Evolutionary conservation across 2,888 invertebrate genomes (phyloP).

Genomic region (Pristionchus mayeri): DNA sequence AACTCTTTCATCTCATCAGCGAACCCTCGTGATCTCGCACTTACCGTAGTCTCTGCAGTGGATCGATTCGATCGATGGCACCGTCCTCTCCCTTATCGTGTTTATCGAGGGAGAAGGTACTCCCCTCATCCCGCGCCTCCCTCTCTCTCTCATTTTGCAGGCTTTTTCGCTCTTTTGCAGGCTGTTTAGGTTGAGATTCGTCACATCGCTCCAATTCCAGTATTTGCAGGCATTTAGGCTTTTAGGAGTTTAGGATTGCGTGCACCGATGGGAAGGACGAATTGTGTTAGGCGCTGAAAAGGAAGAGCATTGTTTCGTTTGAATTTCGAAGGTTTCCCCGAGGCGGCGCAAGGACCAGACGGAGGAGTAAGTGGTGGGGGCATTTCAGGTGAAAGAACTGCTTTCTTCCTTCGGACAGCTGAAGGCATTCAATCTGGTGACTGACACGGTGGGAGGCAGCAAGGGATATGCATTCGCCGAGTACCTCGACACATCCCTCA

Average conservation of each 20-base stretch:
- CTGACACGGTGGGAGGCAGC: slow-evolving; percentile 96
- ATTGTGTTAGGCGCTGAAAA: no score
- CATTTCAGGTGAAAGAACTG: slow-evolving; percentile 91
- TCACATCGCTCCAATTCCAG: no score
- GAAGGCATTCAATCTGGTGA: slow-evolving; percentile 97
- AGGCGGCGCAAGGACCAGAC: no score
- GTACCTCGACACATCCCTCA: slow-evolving; percentile 95
- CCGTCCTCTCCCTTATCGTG: slow-evolving; percentile 35
- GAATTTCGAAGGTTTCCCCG: no score
- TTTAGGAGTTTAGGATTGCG: no score
- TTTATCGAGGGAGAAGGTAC: slow-evolving; percentile 34
- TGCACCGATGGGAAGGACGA: no score
- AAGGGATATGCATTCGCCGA: slow-evolving; percentile 99
- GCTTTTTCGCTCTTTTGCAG: neutral
- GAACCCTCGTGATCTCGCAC: no score
- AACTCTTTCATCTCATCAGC: no score
- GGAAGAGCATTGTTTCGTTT: no score
- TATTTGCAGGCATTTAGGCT: no score
- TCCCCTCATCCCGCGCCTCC: slow-evolving; percentile 11
- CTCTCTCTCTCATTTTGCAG: neutral
- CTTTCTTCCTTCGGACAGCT: slow-evolving; percentile 98
- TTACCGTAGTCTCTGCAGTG: slow-evolving; percentile 17
- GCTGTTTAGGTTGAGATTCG: no score
- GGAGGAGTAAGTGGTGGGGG: no score
- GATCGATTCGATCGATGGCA: neutral